Conservation (phyloP, 2,113 vertebrate genomes). For the human (Homo sapiens) region GRCh38 chr17:48561501-48562000, state of each 20-base stretch:
- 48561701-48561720: background rate
- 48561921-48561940: slow-evolving; percentile 1
- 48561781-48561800: background rate
- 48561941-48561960: background rate
- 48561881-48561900: background rate
- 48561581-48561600: background rate
- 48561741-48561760: background rate
- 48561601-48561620: background rate
- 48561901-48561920: background rate
- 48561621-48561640: background rate
- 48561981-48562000: background rate
- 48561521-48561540: background rate
- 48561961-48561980: background rate
- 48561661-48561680: background rate
- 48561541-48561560: background rate
- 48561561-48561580: background rate
- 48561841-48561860: background rate
- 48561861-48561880: background rate
- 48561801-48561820: background rate
- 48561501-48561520: background rate
- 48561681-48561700: slow-evolving; percentile 17
- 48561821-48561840: background rate
- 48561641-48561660: background rate
- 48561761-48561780: background rate
- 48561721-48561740: background rate